Evolutionary conservation across 2,888 invertebrate genomes (phyloP), one percentile per base, ranked within the genome.

Genomic region (Pristionchus mayeri): DNA sequence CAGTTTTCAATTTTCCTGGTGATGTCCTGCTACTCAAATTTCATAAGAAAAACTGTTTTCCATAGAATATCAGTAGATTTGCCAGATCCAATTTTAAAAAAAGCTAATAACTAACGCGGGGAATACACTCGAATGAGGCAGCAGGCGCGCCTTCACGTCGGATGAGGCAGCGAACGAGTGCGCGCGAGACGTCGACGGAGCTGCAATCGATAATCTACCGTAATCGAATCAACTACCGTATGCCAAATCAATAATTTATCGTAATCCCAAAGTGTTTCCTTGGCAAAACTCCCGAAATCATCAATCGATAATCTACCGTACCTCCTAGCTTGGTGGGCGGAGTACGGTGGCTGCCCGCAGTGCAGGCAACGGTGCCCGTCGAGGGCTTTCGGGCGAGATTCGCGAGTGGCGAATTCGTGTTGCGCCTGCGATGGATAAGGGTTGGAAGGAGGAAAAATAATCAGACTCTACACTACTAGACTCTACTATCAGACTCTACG

Each of bases 31-130:
- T n/a, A n/a, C n/a, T n/a, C n/a, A n/a, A n/a, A n/a, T n/a, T n/a
- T n/a, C n/a, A n/a, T n/a, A n/a, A n/a, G n/a, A n/a, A n/a, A n/a
- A n/a, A n/a, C n/a, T n/a, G n/a, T n/a, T n/a, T n/a, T n/a, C n/a
- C n/a, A n/a, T n/a, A n/a, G n/a, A n/a, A n/a, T n/a, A n/a, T n/a
- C n/a, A n/a, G n/a, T n/a, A n/a, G n/a, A n/a, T n/a, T n/a, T n/a
- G n/a, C n/a, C n/a, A n/a, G n/a, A n/a, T n/a, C n/a, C n/a, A n/a
- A n/a, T n/a, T n/a, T n/a, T n/a, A n/a, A n/a, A n/a, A n/a, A n/a
- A n/a, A n/a, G n/a, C n/a, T n/a, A n/a, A n/a, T n/a, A 21, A 85
- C 85, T 85, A 7, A 85, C 83, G 50, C 37, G 21, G 85, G 85
- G 84, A 86, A 86, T n/a, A 86, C 81, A 27, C 40, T 44, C 3